Evolutionary conservation across 2,888 invertebrate genomes (phyloP).

Genomic region (Microchrysa polita): DNA sequence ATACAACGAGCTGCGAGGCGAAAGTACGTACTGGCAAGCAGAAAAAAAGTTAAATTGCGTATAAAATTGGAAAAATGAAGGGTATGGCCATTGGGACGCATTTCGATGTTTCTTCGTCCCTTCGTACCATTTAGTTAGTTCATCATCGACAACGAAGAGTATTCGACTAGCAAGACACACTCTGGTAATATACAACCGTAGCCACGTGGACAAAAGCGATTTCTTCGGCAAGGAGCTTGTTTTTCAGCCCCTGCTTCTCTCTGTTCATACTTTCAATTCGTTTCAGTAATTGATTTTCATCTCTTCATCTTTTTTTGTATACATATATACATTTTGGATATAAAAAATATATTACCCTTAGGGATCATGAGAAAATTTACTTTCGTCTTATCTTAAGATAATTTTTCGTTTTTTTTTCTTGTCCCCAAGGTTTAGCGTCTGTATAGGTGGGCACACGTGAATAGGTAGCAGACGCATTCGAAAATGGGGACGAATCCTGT

Average conservation of each 20-base stretch:
- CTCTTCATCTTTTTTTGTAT: conserved; percentile 41
- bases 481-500: too few relatives aligned
- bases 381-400: conserved; percentile 42
- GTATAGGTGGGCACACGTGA: too few relatives aligned
- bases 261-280: conserved; percentile 46
- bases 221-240: too few relatives aligned
- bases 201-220: too few relatives aligned
- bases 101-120: conserved; percentile 15
- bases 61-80: conserved; percentile 50
- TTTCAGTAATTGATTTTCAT: conserved; percentile 49
- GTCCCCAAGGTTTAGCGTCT: too few relatives aligned
- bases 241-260: too few relatives aligned
- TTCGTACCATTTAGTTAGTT: conserved; percentile 3
- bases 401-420: conserved; percentile 20
- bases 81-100: conserved; percentile 46
- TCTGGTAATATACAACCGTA: neutral
- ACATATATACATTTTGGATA: conserved; percentile 47
- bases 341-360: conserved; percentile 49
- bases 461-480: too few relatives aligned
- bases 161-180: neutral
- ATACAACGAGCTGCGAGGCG: conserved; percentile 36
- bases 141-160: conserved; percentile 8
- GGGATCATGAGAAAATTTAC: conserved; percentile 45
- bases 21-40: neutral
- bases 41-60: conserved; percentile 49